These are phyloP conservation scores for Patella caerulea DNA, from an alignment of 2,888 invertebrate genomes.

Conservation along the genomic window DNA sequence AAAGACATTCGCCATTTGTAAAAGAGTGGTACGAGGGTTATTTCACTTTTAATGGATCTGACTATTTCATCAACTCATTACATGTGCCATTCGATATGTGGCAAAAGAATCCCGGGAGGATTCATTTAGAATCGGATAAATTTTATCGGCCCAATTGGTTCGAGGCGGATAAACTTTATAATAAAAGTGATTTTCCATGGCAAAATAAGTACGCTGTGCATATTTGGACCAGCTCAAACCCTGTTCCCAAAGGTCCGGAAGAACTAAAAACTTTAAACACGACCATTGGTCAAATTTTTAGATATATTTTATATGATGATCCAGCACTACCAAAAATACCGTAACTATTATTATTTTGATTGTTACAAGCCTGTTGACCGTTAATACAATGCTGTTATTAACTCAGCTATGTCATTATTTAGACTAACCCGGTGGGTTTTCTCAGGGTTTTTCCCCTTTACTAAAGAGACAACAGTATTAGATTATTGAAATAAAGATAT, in stretches of 20 bases:
- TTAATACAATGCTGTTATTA: no score
- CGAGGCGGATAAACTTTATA: constrained; percentile 34
- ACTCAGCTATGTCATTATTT: no score
- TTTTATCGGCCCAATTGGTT: constrained; percentile 43
- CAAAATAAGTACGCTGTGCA: constrained; percentile 36
- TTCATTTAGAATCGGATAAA: constrained; percentile 33
- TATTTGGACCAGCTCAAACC: constrained; percentile 34
- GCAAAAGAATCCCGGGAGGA: constrained; percentile 20
- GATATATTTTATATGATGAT: constrained; percentile 34
- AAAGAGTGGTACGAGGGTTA: constrained; percentile 37
- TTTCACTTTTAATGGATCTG: background rate
- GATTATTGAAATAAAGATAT: no score
- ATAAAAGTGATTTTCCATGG: constrained; percentile 36
- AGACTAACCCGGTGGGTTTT: no score
- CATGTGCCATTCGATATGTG: constrained; percentile 33
- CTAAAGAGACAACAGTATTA: no score
- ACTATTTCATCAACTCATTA: constrained; percentile 35
- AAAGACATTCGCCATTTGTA: constrained; percentile 29
- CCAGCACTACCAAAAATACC: background rate
- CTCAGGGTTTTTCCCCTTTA: no score
- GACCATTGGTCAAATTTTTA: constrained; percentile 38
- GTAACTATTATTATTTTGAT: no score
- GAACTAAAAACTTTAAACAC: constrained; percentile 35
- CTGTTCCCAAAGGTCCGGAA: constrained; percentile 26
- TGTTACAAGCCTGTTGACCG: no score